These are phyloP conservation scores for Villa cingulata DNA, from an alignment of 2,888 invertebrate genomes.

Conservation along the genomic window DNA sequence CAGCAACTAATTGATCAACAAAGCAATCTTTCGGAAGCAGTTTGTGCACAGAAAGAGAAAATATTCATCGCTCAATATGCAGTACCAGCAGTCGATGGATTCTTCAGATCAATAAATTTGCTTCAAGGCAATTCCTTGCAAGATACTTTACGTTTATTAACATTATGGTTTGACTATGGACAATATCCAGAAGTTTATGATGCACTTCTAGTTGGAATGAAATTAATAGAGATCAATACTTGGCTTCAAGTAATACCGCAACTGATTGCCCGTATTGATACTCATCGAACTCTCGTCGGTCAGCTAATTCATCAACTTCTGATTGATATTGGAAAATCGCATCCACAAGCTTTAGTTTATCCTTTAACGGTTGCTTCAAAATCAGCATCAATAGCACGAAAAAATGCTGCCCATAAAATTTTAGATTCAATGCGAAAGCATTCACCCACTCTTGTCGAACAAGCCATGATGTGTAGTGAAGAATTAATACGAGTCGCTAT, in stretches of 20 bases:
- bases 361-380: conserved; percentile 96
- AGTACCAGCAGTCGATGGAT: conserved; percentile 88
- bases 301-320: conserved; percentile 84
- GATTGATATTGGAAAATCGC: conserved; percentile 93
- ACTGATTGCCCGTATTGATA: conserved; percentile 94
- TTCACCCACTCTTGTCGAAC: conserved; percentile 79
- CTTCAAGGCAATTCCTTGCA: conserved; percentile 88
- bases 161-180: conserved; percentile 97
- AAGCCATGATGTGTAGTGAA: conserved; percentile 92
- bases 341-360: conserved; percentile 95
- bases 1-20: conserved; percentile 28
- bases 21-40: conserved; percentile 22
- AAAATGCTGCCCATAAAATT: conserved; percentile 87
- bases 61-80: conserved; percentile 55
- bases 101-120: conserved; percentile 87
- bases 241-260: conserved; percentile 99
- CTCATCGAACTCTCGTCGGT: conserved; percentile 74
- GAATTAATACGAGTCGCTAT: conserved; percentile 96
- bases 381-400: conserved; percentile 69
- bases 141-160: conserved; percentile 87
- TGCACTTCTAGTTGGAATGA: conserved; percentile 81
- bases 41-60: conserved; percentile 26
- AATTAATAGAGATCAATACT: conserved; percentile 89
- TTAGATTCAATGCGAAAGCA: conserved; percentile 92
- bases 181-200: conserved; percentile 88